A percentile compares a stretch with the other conserved stretches of the same genome.
Conservation (phyloP, 2,113 vertebrate genomes). For the Sinocyclocheilus grahami region DNA sequence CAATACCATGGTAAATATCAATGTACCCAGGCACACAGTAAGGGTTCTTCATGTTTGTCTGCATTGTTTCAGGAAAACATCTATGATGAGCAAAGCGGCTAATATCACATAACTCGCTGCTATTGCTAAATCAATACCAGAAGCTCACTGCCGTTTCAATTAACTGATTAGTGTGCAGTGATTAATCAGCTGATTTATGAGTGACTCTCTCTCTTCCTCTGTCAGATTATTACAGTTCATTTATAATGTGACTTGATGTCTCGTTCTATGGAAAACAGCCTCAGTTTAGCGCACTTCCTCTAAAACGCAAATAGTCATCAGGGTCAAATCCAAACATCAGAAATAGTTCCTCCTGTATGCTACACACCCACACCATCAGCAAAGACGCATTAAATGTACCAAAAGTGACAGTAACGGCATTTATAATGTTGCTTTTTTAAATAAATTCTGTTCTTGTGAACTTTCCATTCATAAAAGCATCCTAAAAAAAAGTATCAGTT, state of each 20-base stretch:
- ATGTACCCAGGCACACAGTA: background rate
- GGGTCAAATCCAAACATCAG: background rate
- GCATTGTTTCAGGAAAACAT: background rate
- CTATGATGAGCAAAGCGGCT: background rate
- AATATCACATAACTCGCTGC: background rate
- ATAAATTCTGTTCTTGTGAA: too few species aligned
- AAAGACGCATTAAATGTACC: background rate
- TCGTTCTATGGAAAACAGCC: background rate
- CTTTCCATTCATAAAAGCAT: too few species aligned
- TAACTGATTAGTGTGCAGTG: conserved; percentile 5
- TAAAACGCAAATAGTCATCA: background rate
- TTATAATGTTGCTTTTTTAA: too few species aligned
- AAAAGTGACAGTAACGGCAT: too few species aligned
- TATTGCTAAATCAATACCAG: conserved; percentile 10
- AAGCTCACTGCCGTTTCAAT: background rate
- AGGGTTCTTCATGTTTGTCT: too few species aligned
- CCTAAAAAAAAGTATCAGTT: background rate
- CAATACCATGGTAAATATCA: background rate
- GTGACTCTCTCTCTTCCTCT: conserved; percentile 5
- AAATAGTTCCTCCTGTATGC: background rate
- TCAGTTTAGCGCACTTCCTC: background rate
- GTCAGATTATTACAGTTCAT: background rate
- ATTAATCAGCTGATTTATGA: background rate
- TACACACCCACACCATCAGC: background rate
- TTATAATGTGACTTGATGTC: background rate